Evolutionary conservation across 2,113 vertebrate species (phyloP), one percentile per base, ranked within the genome.

Genomic region (Nicator chloris): DNA sequence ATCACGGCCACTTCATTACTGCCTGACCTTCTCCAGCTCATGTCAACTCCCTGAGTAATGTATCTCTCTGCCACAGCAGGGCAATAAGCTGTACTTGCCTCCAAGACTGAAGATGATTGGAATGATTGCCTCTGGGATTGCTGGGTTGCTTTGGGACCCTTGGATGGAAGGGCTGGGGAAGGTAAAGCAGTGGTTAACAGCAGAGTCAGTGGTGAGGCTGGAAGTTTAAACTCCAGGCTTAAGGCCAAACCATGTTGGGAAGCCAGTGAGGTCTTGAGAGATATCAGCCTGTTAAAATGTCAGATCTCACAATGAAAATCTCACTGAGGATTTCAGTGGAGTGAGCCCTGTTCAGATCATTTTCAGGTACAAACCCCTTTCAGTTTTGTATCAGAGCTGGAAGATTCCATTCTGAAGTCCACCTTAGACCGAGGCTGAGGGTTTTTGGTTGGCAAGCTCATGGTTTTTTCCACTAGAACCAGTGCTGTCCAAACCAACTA

Each of bases 1-100:
- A 88, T 90, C 82, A 51, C n/a, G 53, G 44, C 82, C 51, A 72
- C 93, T 93, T 90, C 60, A 68, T 96, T 95, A 93, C 45, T 88
- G 64, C 60, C 79, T 95, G 93, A 84, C 94, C 92, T 95, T 96
- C 82, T 57, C 72, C 50, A 39, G 86, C 82, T 92, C 39, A 4
- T 40, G 49, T 73, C 79, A 82, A 1, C 60, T 85, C 60, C 7
- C 16, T 92, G 88, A 82, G 77, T 57, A 31, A 92, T 92, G 65
- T 19, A 28, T 53, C 42, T 82, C 40, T 66, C 60, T 90, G 68
- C 53, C 61, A 72, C 54, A 53, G 79, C 82, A 90, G 72, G 76
- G 44, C 56, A 90, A 3, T 15, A 59, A 68, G 90, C 59, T 86
- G 45, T 45, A 30, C 30, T 47, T 83, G 42, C 79, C 60, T 94